Percentiles rank a stretch among this genome's conserved stretches.
Evolutionary conservation across 30 jellyfish, hydroid and myxozoan species (phyloP).

Genomic region (Haliclystus octoradiatus): DNA sequence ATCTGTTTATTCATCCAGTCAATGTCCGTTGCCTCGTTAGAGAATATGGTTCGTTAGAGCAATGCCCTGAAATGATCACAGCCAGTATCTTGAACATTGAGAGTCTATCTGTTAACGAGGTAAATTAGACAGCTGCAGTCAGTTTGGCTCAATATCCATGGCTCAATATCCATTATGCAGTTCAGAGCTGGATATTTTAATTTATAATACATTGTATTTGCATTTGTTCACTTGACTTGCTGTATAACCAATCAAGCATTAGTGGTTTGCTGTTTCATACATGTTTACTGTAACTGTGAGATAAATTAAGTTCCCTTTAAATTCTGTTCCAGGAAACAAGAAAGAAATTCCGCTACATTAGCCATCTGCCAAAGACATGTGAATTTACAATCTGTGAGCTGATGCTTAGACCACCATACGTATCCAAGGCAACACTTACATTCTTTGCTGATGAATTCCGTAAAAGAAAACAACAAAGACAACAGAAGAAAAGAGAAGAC

Average conservation of each 20-base stretch:
- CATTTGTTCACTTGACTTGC: too few species aligned
- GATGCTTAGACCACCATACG: conserved; percentile 61
- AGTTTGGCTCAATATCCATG: too few species aligned
- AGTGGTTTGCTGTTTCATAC: too few species aligned
- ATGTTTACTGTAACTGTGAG: too few species aligned
- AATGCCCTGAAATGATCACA: conserved; percentile 46
- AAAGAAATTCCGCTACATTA: conserved; percentile 70
- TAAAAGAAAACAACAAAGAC: conserved; percentile 45
- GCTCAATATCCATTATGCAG: too few species aligned
- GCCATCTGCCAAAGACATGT: conserved; percentile 78
- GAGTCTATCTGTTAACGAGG: conserved; percentile 63
- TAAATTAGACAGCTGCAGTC: too few species aligned
- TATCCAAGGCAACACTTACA: conserved; percentile 64
- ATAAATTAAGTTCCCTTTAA: too few species aligned
- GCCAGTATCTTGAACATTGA: conserved; percentile 79
- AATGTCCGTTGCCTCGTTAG: conserved; percentile 67
- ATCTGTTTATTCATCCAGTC: conserved; percentile 60
- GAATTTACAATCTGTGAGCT: conserved; percentile 80
- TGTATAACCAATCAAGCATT: too few species aligned
- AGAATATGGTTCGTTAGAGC: conserved; percentile 74
- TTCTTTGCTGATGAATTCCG: conserved; percentile 61
- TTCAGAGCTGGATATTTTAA: too few species aligned
- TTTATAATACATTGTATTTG: too few species aligned
- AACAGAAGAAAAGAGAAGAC: conserved; percentile 65
- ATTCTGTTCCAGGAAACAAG: conserved; percentile 65